Percentiles rank a stretch among this genome's conserved stretches.
These are phyloP conservation scores for Sinopyrophorus schimmeli DNA, from an alignment of 2,888 invertebrate genomes.

Conservation along the genomic window DNA sequence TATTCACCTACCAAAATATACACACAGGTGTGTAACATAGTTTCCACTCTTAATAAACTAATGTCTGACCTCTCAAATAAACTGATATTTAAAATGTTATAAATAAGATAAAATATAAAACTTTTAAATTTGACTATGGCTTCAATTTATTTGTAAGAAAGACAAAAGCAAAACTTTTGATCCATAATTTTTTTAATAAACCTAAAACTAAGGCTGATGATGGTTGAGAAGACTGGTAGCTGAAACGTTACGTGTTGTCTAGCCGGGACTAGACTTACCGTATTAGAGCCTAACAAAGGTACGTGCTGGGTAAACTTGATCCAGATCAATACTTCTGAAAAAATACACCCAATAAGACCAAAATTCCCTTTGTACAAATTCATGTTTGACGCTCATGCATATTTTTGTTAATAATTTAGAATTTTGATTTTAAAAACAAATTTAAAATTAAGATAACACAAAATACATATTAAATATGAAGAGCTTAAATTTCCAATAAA, in stretches of 20 bases:
- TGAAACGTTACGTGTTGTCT: slow-evolving; percentile 52
- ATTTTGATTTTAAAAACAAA: slow-evolving; percentile 1
- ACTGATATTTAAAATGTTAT: neutral
- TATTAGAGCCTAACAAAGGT: slow-evolving; percentile 64
- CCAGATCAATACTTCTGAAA: slow-evolving; percentile 77
- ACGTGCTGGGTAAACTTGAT: slow-evolving; percentile 62
- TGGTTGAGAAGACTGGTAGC: slow-evolving; percentile 37
- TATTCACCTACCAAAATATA: slow-evolving; percentile 31
- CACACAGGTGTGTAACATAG: slow-evolving; percentile 9
- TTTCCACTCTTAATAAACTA: slow-evolving; percentile 18
- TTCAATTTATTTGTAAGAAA: neutral
- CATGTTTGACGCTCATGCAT: slow-evolving; percentile 31
- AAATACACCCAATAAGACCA: slow-evolving; percentile 75
- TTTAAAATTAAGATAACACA: slow-evolving; percentile 5
- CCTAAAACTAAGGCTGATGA: slow-evolving; percentile 21
- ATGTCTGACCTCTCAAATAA: slow-evolving; percentile 1
- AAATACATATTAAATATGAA: slow-evolving; percentile 9
- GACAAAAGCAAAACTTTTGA: neutral
- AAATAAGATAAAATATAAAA: neutral
- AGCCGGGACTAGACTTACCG: slow-evolving; percentile 69
- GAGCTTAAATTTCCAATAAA: slow-evolving; percentile 14
- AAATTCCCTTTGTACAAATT: slow-evolving; percentile 36
- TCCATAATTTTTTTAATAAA: slow-evolving; percentile 10
- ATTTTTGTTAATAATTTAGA: slow-evolving; percentile 8
- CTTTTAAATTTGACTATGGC: neutral